These are phyloP conservation scores for Proisotoma minuta DNA, from an alignment of 2,888 invertebrate genomes.

Conservation along the genomic window DNA sequence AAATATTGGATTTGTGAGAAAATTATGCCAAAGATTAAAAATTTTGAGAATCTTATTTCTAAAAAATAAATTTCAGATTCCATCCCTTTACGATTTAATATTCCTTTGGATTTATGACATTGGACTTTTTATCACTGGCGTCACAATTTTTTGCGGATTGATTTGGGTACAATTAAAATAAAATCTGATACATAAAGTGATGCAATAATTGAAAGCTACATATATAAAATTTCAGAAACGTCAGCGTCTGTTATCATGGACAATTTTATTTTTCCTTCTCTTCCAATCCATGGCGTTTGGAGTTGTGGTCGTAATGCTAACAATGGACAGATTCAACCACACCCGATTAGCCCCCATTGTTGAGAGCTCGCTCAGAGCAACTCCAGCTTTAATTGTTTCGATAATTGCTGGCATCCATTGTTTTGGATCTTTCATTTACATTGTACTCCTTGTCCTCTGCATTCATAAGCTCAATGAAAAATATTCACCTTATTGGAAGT, in stretches of 20 bases:
- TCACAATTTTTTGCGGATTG: conserved; percentile 14
- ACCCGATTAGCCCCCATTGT: conserved; percentile 14
- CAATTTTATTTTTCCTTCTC: conserved; percentile 18
- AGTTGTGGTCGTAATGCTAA: conserved; percentile 21
- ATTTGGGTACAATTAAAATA: conserved; percentile 22
- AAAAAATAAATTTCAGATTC: conserved; percentile 4
- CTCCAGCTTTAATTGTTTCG: conserved; percentile 8
- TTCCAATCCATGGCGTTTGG: conserved; percentile 26
- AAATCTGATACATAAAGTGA: too few species aligned
- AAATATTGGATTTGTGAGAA: conserved; percentile 27
- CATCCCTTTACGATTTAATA: conserved; percentile 16
- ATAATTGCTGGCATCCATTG: conserved; percentile 23
- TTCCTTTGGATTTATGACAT: conserved; percentile 22
- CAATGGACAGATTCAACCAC: conserved; percentile 21
- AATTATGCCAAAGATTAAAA: not conserved
- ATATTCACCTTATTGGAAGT: conserved; percentile 21
- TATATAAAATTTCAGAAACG: conserved; percentile 15
- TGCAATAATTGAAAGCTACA: not conserved
- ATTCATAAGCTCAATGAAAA: conserved; percentile 26
- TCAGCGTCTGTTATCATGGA: conserved; percentile 26
- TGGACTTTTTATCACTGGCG: conserved; percentile 19
- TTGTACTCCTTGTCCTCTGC: conserved; percentile 18
- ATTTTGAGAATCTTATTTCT: not conserved
- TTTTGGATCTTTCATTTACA: conserved; percentile 23
- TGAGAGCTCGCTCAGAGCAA: not conserved